Evolutionary conservation across 2,888 invertebrate genomes (phyloP), one percentile per base, ranked within the genome.

Genomic region (Escarpia spicata): DNA sequence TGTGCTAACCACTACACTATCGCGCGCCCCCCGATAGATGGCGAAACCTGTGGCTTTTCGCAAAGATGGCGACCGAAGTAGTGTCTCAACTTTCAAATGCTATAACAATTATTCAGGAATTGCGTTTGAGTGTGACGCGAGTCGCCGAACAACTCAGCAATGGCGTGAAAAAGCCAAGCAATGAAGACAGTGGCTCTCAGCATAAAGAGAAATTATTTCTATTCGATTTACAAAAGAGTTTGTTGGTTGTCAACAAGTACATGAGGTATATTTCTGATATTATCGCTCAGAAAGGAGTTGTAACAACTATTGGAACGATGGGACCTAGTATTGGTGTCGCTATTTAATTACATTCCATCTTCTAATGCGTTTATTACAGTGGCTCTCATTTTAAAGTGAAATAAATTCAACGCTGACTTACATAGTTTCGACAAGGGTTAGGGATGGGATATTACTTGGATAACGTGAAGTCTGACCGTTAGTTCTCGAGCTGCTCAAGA

Each of bases 161-260:
- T 94, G 96, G 96, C 6, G 94, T 94, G 92, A 93, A 94, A 58
- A 94, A 95, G n/a, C 92, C 93, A 31, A 75, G 19, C 75, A 19
- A 26, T 26, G 75, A 75, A 75, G 75, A 75, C 6, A 19, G 90
- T 19, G 90, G 91, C 58, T 44, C 94, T 43, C 94, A 98, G 93
- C 97, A 97, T 92, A 98, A 98, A 96, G 98, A 98, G 52, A 95
- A 95, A 95, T 95, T 95, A 92, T 96, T 97, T 95, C 96, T 98
- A 26, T 95, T 97, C 26, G 98, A 98, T 96, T 97, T 99, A 60
- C 98, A 98, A 96, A 98, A 98, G 94, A 97, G 98, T 89, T 97
- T 98, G 26, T 98, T 98, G 93, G 98, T 97, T 93, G 98, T 98
- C 0, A 98, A 98, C 95, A 97, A 97, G 92, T 98, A 98, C 96